These are phyloP conservation scores for Lasius platythorax DNA, from an alignment of 2,888 invertebrate genomes.

Conservation along the genomic window DNA sequence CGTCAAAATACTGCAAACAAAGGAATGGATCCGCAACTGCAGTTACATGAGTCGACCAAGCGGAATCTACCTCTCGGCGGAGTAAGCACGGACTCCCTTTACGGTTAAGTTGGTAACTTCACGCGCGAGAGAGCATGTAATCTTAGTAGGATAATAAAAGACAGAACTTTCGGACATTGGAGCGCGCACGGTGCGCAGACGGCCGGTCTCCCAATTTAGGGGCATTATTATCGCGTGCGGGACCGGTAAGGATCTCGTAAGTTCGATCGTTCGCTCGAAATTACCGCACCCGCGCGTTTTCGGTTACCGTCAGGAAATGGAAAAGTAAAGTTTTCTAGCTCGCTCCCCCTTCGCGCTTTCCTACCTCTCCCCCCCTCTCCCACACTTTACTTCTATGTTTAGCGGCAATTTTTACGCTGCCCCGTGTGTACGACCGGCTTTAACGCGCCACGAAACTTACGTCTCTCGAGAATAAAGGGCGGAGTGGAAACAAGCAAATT, in stretches of 20 bases:
- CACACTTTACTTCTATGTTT: not conserved
- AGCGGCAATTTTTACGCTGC: constrained; percentile 54
- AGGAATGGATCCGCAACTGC: constrained; percentile 44
- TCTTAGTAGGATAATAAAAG: constrained; percentile 56
- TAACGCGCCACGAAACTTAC: constrained; percentile 48
- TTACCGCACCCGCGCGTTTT: constrained; percentile 34
- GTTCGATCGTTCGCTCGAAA: constrained; percentile 53
- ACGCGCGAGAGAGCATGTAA: constrained; percentile 43
- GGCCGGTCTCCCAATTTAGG: constrained; percentile 42
- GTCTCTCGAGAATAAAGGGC: constrained; percentile 30
- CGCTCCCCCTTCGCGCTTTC: not conserved
- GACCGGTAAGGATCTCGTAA: constrained; percentile 28
- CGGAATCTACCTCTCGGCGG: constrained; percentile 38
- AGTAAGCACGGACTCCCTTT: constrained; percentile 39
- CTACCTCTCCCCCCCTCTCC: not conserved
- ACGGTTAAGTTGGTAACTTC: constrained; percentile 40
- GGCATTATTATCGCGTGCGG: constrained; percentile 49
- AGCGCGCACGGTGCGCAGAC: not conserved
- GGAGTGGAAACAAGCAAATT: not conserved
- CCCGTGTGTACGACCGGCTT: constrained; percentile 36
- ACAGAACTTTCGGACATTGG: constrained; percentile 41
- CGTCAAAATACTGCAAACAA: constrained; percentile 48
- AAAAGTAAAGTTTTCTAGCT: constrained; percentile 54
- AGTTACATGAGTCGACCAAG: constrained; percentile 46
- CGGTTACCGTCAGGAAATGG: constrained; percentile 57